phyloP scores from a whole-genome alignment of 2,113 vertebrate genomes.

The Chrysemys picta region DNA sequence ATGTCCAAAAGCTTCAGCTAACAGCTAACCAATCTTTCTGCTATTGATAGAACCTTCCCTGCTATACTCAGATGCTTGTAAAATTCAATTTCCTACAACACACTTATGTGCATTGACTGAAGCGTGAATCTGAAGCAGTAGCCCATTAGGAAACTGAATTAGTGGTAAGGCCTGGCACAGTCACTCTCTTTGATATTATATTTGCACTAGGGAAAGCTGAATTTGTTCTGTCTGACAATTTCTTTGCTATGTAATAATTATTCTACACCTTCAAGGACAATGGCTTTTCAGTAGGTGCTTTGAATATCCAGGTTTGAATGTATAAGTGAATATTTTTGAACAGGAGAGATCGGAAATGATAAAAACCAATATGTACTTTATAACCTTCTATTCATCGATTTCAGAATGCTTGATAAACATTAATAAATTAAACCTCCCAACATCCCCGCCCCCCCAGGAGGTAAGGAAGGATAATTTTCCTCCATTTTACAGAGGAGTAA shows the following conservation, averaged over 20 bases:
- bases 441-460: neutral
- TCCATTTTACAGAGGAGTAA: neutral
- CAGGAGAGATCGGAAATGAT: neutral
- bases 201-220: neutral
- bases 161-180: constrained; percentile 12
- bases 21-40: neutral
- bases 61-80: neutral
- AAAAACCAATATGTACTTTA: rapidly evolving
- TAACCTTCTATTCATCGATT: neutral
- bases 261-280: neutral
- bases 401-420: neutral
- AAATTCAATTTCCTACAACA: constrained; percentile 30
- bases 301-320: neutral
- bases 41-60: constrained; percentile 7
- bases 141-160: constrained; percentile 23
- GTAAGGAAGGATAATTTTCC: neutral
- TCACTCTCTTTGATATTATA: neutral
- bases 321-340: constrained; percentile 1
- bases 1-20: neutral
- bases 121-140: constrained; percentile 11
- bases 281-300: neutral
- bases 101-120: neutral
- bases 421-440: neutral
- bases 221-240: neutral
- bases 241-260: neutral